Evolutionary conservation across 2,888 invertebrate species (phyloP), one percentile per base, ranked within the genome.

Genomic region (Cecidostiba fungosa): DNA sequence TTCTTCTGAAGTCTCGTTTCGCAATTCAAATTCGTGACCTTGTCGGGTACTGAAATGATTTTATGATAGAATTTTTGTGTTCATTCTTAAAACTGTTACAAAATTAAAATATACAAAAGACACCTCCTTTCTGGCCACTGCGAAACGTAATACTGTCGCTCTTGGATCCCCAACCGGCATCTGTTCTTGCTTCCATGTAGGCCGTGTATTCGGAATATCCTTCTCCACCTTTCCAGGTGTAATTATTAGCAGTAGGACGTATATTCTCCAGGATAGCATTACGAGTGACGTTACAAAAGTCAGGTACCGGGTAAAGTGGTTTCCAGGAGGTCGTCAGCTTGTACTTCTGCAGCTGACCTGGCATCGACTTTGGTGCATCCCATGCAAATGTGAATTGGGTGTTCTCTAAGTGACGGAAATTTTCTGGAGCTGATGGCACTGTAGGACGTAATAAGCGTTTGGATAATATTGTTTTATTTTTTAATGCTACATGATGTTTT

Each of bases 181-280:
- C 73, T 39, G 92, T 92, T 73, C 82, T 88, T 0, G 92, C 92
- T 82, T 82, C 86, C 16, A 92, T 91, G 76, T 77, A 84, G n/a
- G 87, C 88, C 19, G 66, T 87, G 80, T 92, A 91, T n/a, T 77
- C 62, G 1, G 91, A 89, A 70, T 87, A 90, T 10, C 91, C 89
- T 62, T 62, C 85, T 10, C 88, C 90, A 16, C 87, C 23, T 14
- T 29, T 16, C 81, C 89, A 89, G 6, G 83, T 72, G 16, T 88
- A 89, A 70, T 29, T 69, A 6, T 87, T 87, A 0, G 39, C 54
- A 23, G 43, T 80, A 14, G 62, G 10, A 26, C 85, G 73, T 2
- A 89, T 77, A 47, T 85, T 39, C 8, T 83, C 80, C 10, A 82
- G 82, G 1, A 78, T 86, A 50, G 85, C 50, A 8, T 14, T 77